Percentiles rank a stretch among this genome's conserved stretches.
Conservation (phyloP, 2,113 vertebrate genomes). For the Glaucomys volans region DNA sequence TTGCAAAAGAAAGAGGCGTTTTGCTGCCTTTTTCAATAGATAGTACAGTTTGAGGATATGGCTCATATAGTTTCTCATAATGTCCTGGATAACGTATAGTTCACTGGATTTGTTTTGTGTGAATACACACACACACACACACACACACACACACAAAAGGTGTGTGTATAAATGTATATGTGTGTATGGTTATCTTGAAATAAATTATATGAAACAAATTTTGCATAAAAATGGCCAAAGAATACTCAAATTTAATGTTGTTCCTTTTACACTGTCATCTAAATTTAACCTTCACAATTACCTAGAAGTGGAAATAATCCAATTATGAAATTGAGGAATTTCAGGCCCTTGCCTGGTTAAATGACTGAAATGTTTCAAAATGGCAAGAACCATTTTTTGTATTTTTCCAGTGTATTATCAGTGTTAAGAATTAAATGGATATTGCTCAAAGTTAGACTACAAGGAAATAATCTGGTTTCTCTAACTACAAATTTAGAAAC, state of each 20-base stretch:
- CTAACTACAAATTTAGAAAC: constrained; percentile 53
- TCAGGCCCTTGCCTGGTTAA: neutral
- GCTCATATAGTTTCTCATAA: neutral
- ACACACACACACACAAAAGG: neutral
- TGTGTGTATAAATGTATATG: neutral
- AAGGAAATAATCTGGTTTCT: constrained; percentile 49
- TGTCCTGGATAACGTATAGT: neutral
- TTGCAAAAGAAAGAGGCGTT: neutral
- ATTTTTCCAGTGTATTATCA: constrained; percentile 1
- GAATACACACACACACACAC: neutral
- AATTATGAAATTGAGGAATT: constrained; percentile 37
- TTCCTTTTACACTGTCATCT: neutral
- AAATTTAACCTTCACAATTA: constrained; percentile 56
- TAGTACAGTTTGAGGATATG: constrained; percentile 4
- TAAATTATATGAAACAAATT: constrained; percentile 12
- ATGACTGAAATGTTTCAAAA: neutral
- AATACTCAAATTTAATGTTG: neutral
- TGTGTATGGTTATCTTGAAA: constrained; percentile 48
- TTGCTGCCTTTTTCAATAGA: neutral
- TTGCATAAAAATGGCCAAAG: constrained; percentile 23
- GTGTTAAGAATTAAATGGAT: neutral
- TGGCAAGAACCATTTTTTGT: neutral
- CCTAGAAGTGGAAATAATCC: constrained; percentile 20
- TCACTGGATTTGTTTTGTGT: neutral
- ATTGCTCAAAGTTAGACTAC: neutral